Conservation (phyloP, 2,888 invertebrate species). For the Epinotia demarniana region DNA sequence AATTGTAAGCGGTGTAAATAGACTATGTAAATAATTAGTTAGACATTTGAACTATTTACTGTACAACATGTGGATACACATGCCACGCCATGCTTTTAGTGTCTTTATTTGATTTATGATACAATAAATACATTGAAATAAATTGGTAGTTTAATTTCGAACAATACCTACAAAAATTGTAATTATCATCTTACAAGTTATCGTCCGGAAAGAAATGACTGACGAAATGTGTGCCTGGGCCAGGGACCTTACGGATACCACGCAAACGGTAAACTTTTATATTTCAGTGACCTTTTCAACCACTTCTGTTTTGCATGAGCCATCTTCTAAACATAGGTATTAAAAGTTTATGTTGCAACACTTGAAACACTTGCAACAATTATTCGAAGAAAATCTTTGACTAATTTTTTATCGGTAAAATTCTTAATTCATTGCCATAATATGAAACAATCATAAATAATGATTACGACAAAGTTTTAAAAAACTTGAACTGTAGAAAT, state of each 20-base stretch:
- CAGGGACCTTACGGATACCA: too few relatives aligned
- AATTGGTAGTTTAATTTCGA: conserved; percentile 21
- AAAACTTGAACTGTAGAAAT: neutral
- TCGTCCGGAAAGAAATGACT: too few relatives aligned
- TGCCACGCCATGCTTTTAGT: conserved; percentile 59
- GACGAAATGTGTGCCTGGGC: too few relatives aligned
- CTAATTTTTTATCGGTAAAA: neutral
- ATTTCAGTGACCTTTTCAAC: too few relatives aligned
- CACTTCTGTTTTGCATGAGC: too few relatives aligned
- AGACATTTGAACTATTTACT: conserved; percentile 36
- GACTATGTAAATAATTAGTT: conserved; percentile 33
- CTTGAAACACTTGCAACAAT: too few relatives aligned
- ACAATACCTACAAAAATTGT: too few relatives aligned
- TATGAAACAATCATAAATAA: neutral
- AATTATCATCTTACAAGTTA: too few relatives aligned
- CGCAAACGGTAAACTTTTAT: too few relatives aligned
- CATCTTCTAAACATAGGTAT: too few relatives aligned
- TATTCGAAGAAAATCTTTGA: too few relatives aligned
- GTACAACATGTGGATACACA: conserved; percentile 44
- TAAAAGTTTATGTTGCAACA: too few relatives aligned
- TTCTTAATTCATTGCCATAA: neutral
- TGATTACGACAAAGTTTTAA: conserved; percentile 5
- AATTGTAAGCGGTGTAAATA: conserved; percentile 28
- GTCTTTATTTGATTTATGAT: conserved; percentile 55
- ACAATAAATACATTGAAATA: conserved; percentile 50